Conservation (phyloP, 1,140 invertebrate species). For the Hydropsyche tenuis region DNA sequence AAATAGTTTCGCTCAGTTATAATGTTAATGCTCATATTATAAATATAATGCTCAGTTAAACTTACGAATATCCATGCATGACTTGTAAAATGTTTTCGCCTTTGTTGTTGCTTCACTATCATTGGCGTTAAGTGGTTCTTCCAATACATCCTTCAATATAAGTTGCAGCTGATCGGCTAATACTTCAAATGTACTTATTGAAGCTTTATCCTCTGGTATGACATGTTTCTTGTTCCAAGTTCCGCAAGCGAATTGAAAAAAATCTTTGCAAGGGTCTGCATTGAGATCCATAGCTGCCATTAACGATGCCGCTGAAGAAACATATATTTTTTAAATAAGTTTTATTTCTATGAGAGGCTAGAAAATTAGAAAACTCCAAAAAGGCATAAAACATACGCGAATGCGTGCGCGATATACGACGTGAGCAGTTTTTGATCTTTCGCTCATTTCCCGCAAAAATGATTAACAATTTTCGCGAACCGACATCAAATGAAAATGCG, state of each 20-base stretch:
- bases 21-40: too few species aligned
- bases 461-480: too few species aligned
- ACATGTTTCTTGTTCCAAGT: constrained; percentile 88
- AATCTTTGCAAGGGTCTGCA: constrained; percentile 84
- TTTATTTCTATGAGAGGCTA: too few species aligned
- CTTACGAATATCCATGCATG: constrained; percentile 89
- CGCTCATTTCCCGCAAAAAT: too few species aligned
- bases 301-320: constrained; percentile 76
- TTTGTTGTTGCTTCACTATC: constrained; percentile 80
- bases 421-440: too few species aligned
- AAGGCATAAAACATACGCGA: too few species aligned
- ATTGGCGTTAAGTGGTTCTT: constrained; percentile 66
- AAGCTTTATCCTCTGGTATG: constrained; percentile 88
- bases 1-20: too few species aligned
- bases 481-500: too few species aligned
- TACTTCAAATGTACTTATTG: constrained; percentile 86
- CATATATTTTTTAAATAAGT: too few species aligned
- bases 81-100: constrained; percentile 85
- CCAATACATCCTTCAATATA: constrained; percentile 79
- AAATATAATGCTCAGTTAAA: constrained; percentile 53
- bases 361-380: too few species aligned
- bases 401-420: too few species aligned
- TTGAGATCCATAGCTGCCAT: constrained; percentile 83
- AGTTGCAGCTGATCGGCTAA: constrained; percentile 86
- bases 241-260: constrained; percentile 90